phyloP scores from a whole-genome alignment of 1,140 invertebrate species.

The Meloidogyne floridensis region DNA sequence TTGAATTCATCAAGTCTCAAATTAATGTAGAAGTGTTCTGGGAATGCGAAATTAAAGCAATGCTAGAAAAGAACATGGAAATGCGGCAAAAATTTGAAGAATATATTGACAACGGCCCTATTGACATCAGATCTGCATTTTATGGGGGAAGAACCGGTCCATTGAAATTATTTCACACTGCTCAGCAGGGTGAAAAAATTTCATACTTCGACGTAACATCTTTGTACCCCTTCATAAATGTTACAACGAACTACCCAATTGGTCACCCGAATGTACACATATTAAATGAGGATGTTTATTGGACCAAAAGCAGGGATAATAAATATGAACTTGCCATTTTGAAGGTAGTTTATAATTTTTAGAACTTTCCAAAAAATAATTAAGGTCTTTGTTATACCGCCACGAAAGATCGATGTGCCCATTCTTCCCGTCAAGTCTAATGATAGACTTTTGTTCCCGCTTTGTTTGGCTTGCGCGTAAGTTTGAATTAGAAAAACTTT shows the following conservation, averaged over 20 bases:
- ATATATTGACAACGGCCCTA: background rate
- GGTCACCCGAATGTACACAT: background rate
- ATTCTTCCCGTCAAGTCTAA: background rate
- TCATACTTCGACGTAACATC: background rate
- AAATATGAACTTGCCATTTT: background rate
- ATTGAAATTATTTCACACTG: background rate
- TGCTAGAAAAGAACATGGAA: background rate
- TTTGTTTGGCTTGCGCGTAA: background rate
- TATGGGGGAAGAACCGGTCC: conserved; percentile 18
- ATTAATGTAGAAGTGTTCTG: background rate
- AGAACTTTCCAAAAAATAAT: too few species aligned
- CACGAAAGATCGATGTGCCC: background rate
- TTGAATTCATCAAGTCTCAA: background rate
- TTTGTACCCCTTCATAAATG: background rate
- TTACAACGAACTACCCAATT: background rate
- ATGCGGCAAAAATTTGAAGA: background rate
- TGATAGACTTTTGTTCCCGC: background rate
- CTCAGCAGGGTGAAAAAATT: background rate
- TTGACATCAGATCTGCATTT: background rate
- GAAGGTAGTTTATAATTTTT: background rate
- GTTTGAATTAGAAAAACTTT: background rate
- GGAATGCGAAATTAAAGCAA: conserved; percentile 1
- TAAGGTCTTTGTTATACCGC: background rate
- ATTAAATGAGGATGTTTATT: background rate
- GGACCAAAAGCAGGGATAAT: background rate